Conservation (phyloP, 2,113 vertebrate species). For the Ceratotherium simum region DNA sequence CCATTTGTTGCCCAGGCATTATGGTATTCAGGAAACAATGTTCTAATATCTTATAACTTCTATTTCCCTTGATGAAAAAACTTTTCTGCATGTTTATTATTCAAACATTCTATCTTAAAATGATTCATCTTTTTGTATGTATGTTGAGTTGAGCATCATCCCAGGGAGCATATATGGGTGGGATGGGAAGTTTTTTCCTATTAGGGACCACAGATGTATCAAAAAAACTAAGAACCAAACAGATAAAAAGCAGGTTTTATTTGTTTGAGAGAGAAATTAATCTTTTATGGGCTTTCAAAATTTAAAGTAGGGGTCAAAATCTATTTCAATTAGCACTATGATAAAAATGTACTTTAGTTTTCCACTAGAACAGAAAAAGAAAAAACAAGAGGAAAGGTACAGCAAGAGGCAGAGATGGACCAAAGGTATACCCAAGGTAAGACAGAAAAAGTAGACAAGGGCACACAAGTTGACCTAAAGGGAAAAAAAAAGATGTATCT, state of each 20-base stretch:
- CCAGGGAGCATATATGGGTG: not conserved
- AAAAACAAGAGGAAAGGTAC: not conserved
- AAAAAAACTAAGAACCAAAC: not conserved
- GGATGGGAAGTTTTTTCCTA: not conserved
- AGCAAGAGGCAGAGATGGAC: not conserved
- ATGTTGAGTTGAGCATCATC: not conserved
- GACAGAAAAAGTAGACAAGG: not conserved
- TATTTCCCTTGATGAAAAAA: not conserved
- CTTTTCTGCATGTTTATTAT: not conserved
- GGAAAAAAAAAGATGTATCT: too few relatives aligned
- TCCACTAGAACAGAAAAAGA: not conserved
- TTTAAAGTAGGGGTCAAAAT: not conserved
- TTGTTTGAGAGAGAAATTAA: not conserved
- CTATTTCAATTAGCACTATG: not conserved
- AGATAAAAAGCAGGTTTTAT: not conserved
- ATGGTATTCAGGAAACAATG: not conserved
- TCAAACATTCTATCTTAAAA: slow-evolving; percentile 16
- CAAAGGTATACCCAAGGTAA: not conserved
- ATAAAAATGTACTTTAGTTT: slow-evolving; percentile 7
- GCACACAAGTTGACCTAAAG: too few relatives aligned
- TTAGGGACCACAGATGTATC: not conserved
- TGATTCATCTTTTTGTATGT: not conserved
- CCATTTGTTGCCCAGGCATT: not conserved
- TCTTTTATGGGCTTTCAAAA: not conserved
- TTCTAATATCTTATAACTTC: not conserved